A percentile compares a stretch with the other conserved stretches of the same genome.
These are phyloP conservation scores for Terebella lapidaria DNA, from an alignment of 2,888 invertebrate genomes.

Conservation along the genomic window DNA sequence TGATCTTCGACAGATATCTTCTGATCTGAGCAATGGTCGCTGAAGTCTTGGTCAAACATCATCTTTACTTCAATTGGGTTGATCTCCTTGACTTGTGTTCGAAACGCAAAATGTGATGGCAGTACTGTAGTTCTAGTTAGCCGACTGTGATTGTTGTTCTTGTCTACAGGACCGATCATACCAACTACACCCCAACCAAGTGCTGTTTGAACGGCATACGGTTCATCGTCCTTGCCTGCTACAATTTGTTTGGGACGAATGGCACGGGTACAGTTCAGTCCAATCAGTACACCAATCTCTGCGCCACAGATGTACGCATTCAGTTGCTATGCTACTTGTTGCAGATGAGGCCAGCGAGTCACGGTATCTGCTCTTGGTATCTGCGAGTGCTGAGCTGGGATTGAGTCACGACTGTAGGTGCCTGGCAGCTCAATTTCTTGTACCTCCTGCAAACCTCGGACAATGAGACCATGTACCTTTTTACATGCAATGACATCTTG, in stretches of 20 bases:
- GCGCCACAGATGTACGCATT: too few species aligned
- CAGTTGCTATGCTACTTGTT: background rate
- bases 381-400: background rate
- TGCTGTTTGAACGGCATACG: too few species aligned
- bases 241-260: background rate
- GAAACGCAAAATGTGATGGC: background rate
- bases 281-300: slow-evolving; percentile 1
- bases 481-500: background rate
- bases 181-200: background rate
- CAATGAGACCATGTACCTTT: background rate
- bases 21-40: background rate
- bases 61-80: background rate
- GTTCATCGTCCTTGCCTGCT: too few species aligned
- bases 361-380: background rate
- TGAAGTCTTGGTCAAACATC: background rate
- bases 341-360: background rate
- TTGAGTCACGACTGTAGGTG: background rate
- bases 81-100: background rate
- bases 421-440: background rate
- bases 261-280: background rate
- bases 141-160: too few species aligned
- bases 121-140: too few species aligned
- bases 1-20: background rate
- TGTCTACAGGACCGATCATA: too few species aligned
- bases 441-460: background rate